Evolutionary conservation across 1,140 invertebrate species (phyloP), one percentile per base, ranked within the genome.

Genomic region (Meloidogyne floridensis): DNA sequence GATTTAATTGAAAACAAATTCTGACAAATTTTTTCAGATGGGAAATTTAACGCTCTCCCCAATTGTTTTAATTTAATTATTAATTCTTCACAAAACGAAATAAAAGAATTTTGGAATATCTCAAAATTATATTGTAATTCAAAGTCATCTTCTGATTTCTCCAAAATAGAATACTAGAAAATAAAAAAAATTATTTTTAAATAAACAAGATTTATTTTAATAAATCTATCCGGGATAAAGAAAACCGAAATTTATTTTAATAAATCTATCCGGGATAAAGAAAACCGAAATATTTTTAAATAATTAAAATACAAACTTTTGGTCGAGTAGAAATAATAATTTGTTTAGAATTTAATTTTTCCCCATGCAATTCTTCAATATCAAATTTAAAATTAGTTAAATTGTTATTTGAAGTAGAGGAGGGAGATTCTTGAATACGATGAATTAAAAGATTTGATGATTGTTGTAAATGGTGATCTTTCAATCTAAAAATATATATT

Each of bases 351-450:
- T 0, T 65, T n/a, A n/a, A 6, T 65, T 65, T 65, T 65, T 65
- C 59, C 0, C 75, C 75, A 18, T 77, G 75, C 43, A 77, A 47
- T 9, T 77, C 75, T 77, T 77, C 75, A n/a, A 77, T 77, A 42
- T 56, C 18, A 56, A 77, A 77, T 15, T 77, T 42, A 56, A 77
- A n/a, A 10, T 47, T 8, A 77, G n/a, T 56, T 56, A 43, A 6
- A 43, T 56, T 69, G 10, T n/a, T 13, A 11, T 75, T 10, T 42
- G 6, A n/a, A 5, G 13, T 6, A 5, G 75, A 32, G 32, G 75
- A 0, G 13, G 42, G 0, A 77, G 32, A 77, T 65, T 20, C n/a
- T 59, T 42, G 43, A 56, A 59, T 65, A 56, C 6, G 75, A 43
- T 65, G 59, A 65, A 65, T 65, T 65, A 65, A 3, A 65, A n/a